Base-by-base conservation (phyloP, 2,888 invertebrate species). In the Diaprepes abbreviatus region DNA sequence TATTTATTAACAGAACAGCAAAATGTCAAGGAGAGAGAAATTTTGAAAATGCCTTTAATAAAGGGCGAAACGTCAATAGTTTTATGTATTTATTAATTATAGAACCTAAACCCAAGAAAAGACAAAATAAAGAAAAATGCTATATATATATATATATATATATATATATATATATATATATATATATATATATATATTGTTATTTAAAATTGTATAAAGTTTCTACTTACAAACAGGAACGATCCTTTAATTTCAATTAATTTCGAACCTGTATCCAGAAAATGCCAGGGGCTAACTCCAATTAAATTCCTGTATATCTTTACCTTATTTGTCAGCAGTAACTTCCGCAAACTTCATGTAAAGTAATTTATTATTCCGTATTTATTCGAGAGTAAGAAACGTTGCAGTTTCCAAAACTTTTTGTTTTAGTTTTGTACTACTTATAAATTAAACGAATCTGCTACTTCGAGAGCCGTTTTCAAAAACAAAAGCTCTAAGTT, bases 351-450 rank as follows among this genome's bases (percentile, higher is more conserved):
- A 54, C 14, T 64, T 64, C 33, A 43, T 36, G 62, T 62, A 33
- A 59, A 14, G 62, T 36, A 64, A 64, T 64, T 64, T 64, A 64
- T 64, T 64, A 55, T 43, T 63, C 33, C 24, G 17, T 45, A 45
- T 55, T 64, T 64, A 64, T 64, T 55, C 43, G 43, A 35, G 54
- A 55, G 38, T 21, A 48, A 36, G 21, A 55, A 16, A 17, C 55
- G 36, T 36, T 12, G 36, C 35, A 55, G 24, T 48, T 48, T 19
- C 24, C 14, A 12, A 14, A 14, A 36, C 16, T 19, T 36, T 55
- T 36, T 55, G 36, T 36, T 36, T 36, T 35, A 36, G 55, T 55
- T 55, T 35, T 36, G 55, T 33, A 36, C 36, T 36, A 55, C 36
- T 55, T 55, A 55, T 21, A 55, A 36, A 55, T 36, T 19, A 36